Evolutionary conservation across 2,888 invertebrate species (phyloP).

Genomic region (Sipha maydis): DNA sequence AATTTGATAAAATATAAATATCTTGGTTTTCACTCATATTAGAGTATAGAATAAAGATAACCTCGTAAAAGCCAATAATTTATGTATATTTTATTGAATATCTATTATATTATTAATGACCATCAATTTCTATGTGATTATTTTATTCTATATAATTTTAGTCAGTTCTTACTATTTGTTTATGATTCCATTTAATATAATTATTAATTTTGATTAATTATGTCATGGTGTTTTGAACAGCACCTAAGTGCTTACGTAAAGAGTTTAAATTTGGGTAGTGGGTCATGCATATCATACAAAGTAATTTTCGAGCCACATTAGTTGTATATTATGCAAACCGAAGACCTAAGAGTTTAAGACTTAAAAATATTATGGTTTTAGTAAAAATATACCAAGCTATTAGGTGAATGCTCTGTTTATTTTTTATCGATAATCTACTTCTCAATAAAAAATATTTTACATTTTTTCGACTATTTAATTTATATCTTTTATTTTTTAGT

Average conservation of each 20-base stretch:
- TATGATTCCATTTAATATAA: background rate
- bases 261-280: background rate
- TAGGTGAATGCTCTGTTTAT: background rate
- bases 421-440: background rate
- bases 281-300: background rate
- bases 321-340: background rate
- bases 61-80: background rate
- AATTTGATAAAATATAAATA: background rate
- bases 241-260: background rate
- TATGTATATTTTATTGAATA: background rate
- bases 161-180: background rate
- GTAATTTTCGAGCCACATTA: background rate
- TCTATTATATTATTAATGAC: background rate
- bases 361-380: slow-evolving; percentile 20
- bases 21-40: background rate
- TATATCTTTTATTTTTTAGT: too few relatives aligned
- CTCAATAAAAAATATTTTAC: too few relatives aligned
- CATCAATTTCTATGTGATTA: background rate
- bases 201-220: background rate
- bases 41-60: background rate
- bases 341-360: slow-evolving; percentile 16
- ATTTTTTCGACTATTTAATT: too few relatives aligned
- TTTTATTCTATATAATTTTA: background rate
- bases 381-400: background rate
- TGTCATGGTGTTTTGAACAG: background rate